phyloP scores from a whole-genome alignment of 2,797 vertebrate genomes.

The Microchirus variegatus region DNA sequence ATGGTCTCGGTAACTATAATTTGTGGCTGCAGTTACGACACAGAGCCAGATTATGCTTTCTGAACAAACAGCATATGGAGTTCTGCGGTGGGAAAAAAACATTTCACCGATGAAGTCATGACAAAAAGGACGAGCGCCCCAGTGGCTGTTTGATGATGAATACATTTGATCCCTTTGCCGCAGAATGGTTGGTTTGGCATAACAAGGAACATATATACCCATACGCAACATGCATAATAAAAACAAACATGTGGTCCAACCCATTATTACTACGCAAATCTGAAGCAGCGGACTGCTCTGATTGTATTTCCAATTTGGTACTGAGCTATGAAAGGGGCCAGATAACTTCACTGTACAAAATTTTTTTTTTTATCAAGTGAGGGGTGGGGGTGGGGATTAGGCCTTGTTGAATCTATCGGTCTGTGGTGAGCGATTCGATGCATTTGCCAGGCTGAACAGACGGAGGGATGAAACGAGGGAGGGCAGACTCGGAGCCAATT shows the following conservation, averaged over 20 bases:
- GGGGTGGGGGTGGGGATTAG: conserved; percentile 52
- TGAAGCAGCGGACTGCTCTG: conserved; percentile 42
- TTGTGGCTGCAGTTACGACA: conserved; percentile 71
- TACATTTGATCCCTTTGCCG: conserved; percentile 60
- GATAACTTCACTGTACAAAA: conserved; percentile 65
- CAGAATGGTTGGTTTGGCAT: conserved; percentile 60
- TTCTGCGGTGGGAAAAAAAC: conserved; percentile 70
- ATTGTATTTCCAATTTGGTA: conserved; percentile 72
- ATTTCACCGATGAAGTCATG: conserved; percentile 76
- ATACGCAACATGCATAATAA: conserved; percentile 16
- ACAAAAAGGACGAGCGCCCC: conserved; percentile 61
- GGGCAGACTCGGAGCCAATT: conserved; percentile 18
- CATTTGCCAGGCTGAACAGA: conserved; percentile 49
- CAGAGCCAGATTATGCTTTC: conserved; percentile 66
- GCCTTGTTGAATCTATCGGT: conserved; percentile 54
- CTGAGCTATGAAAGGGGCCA: conserved; percentile 67
- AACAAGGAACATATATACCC: conserved; percentile 29
- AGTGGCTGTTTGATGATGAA: conserved; percentile 64
- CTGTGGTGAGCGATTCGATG: conserved; percentile 53
- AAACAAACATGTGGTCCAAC: conserved; percentile 37
- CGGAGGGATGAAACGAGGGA: conserved; percentile 24
- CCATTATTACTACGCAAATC: conserved; percentile 67
- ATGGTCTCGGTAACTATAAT: conserved; percentile 69
- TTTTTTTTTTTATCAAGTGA: conserved; percentile 50
- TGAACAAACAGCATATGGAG: conserved; percentile 69